Evolutionary conservation across 2,797 vertebrate genomes (phyloP).

Genomic region (Bovichtus variegatus): DNA sequence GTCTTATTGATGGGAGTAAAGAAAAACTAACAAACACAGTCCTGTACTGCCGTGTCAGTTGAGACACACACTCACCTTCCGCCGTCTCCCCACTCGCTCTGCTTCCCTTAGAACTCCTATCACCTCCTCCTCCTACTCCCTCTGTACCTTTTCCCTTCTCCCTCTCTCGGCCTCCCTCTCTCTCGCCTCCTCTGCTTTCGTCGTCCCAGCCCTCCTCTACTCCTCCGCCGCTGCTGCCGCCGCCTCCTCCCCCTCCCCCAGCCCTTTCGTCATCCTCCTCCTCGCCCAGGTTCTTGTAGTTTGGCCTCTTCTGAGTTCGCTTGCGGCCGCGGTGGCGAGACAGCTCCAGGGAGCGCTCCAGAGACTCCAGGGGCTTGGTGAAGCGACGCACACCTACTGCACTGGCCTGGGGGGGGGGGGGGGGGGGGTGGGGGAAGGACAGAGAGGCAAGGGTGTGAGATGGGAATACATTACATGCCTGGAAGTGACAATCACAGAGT

Average conservation of each 20-base stretch:
- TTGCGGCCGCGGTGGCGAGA: conserved; percentile 94
- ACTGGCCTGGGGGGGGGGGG: conserved; percentile 81
- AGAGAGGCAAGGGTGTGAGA: background rate
- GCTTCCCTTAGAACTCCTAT: conserved; percentile 89
- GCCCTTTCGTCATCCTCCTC: conserved; percentile 93
- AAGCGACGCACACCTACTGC: conserved; percentile 91
- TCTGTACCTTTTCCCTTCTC: conserved; percentile 96
- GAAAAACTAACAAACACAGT: conserved; percentile 69
- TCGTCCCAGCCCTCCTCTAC: conserved; percentile 90
- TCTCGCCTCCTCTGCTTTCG: conserved; percentile 83
- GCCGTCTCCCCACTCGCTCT: conserved; percentile 94
- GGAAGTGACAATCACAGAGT: background rate
- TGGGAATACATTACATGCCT: background rate
- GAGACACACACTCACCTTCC: conserved; percentile 92
- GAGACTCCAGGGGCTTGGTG: conserved; percentile 92
- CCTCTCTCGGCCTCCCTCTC: conserved; percentile 87
- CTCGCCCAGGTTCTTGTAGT: conserved; percentile 98
- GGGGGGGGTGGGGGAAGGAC: background rate
- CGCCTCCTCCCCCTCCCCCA: conserved; percentile 84
- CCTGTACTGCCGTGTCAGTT: conserved; percentile 64
- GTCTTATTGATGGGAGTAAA: conserved; percentile 62
- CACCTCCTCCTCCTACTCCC: conserved; percentile 79
- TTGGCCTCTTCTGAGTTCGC: conserved; percentile 93
- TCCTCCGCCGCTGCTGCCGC: conserved; percentile 88
- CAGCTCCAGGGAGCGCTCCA: conserved; percentile 96